Base-by-base conservation (phyloP, 2,888 invertebrate genomes). In the Drosophila meridionalis region DNA sequence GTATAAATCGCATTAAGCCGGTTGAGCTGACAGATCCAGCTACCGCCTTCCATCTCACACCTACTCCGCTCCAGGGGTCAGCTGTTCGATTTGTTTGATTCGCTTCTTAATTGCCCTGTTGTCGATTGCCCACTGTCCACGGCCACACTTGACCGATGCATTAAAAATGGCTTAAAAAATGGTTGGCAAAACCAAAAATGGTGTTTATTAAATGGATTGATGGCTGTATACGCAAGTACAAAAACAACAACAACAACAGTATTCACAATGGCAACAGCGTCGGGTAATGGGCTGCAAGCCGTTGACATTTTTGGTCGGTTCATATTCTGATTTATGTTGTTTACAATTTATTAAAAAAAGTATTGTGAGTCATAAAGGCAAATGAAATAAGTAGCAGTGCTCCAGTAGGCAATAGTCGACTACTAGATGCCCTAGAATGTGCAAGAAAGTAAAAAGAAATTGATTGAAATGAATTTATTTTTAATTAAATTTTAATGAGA, bases 151-250 rank as follows among this genome's bases (percentile, higher is more conserved):
- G 68, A 71, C 62, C 69, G 52, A 72, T 70, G 76, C 83, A 83
- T 87, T 84, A 85, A 87, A 87, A 84, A 87, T 79, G 85, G 86
- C 82, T 87, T 86, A 86, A 85, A 86, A 86, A 84, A 82, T 84
- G 89, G 84, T 86, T 86, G 85, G 81, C 83, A 78, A 89, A 85
- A 91, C 91, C 91, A 84, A 91, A 91, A 91, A 91, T 91, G 90
- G 90, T 91, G 91, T 91, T 91, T 91, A 91, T 91, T 91, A 91
- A 91, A 90, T 84, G 80, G 80, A 79, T 78, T 81, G 87, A 87
- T 87, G 75, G 63, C 75, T 67, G 60, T 53, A 61, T 28, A 72
- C 69, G 53, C 69, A 67, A 32, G 59, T 45, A 43, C 63, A 65
- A 26, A 38, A 59, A 28, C 48, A 60, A 38, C 66, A 63, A 42